These are phyloP conservation scores for Dynastes grantii DNA, from an alignment of 2,888 invertebrate genomes.

Conservation along the genomic window DNA sequence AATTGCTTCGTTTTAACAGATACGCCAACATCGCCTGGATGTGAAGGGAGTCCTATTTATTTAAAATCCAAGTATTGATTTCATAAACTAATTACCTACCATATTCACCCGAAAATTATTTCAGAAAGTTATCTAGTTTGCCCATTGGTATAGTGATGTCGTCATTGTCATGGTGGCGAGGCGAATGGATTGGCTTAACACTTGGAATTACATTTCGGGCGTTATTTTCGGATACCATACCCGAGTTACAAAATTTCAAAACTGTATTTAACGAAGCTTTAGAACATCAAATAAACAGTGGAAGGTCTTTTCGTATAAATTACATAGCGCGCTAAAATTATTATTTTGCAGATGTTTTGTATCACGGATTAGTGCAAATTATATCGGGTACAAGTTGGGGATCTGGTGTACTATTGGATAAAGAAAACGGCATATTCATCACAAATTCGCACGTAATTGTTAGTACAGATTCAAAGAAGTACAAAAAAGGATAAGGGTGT, in stretches of 20 bases:
- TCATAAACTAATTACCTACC: neutral
- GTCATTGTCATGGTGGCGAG: constrained; percentile 76
- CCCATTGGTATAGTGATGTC: constrained; percentile 74
- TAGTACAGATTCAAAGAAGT: constrained; percentile 57
- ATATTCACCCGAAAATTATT: neutral
- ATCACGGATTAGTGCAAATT: constrained; percentile 71
- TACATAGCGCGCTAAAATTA: too few relatives aligned
- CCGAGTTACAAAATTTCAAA: neutral
- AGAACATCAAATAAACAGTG: too few relatives aligned
- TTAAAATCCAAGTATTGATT: constrained; percentile 53
- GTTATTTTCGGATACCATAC: constrained; percentile 46
- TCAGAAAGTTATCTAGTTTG: neutral
- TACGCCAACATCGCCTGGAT: constrained; percentile 75
- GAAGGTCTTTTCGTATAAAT: too few relatives aligned
- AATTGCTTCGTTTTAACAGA: constrained; percentile 75
- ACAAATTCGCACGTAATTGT: constrained; percentile 77
- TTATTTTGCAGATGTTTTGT: neutral
- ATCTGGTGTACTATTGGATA: constrained; percentile 73
- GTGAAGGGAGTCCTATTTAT: constrained; percentile 77
- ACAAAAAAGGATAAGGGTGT: too few relatives aligned
- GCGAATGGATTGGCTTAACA: constrained; percentile 78
- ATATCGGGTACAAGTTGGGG: constrained; percentile 76
- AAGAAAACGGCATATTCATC: constrained; percentile 71
- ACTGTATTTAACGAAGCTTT: neutral
- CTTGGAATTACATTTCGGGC: constrained; percentile 71